A percentile compares a stretch with the other conserved stretches of the same genome.
These are phyloP conservation scores for Amazona ochrocephala DNA, from an alignment of 2,797 vertebrate species.

Conservation along the genomic window DNA sequence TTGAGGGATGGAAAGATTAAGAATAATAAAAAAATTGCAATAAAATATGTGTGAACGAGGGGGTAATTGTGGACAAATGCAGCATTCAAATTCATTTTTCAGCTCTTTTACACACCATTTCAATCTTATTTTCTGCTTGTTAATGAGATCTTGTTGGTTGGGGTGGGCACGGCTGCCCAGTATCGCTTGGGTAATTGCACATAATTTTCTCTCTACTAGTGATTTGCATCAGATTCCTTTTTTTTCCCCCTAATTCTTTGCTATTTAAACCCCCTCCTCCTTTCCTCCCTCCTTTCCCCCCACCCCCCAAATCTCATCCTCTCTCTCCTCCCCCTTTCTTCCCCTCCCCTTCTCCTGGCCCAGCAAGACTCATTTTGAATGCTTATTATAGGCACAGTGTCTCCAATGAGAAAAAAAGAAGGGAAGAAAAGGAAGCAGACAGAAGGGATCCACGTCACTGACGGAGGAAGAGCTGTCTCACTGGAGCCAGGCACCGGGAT, in stretches of 20 bases:
- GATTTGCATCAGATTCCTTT: conserved; percentile 92
- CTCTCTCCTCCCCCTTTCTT: conserved; percentile 59
- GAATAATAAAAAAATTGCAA: conserved; percentile 91
- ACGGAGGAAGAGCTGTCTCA: background rate
- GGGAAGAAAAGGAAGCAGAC: background rate
- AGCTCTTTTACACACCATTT: conserved; percentile 99
- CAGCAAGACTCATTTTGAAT: conserved; percentile 87
- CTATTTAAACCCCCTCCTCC: conserved; percentile 84
- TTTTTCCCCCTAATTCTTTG: conserved; percentile 81
- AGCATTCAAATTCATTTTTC: conserved; percentile 99
- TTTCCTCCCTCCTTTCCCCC: conserved; percentile 53
- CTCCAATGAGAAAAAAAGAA: conserved; percentile 25
- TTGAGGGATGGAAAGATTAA: conserved; percentile 90
- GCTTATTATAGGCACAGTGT: conserved; percentile 82
- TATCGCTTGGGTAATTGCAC: conserved; percentile 95
- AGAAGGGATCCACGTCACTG: background rate
- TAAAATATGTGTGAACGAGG: conserved; percentile 98
- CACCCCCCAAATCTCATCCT: conserved; percentile 62
- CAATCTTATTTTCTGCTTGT: conserved; percentile 99
- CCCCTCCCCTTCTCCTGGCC: conserved; percentile 70
- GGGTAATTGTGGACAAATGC: conserved; percentile 99
- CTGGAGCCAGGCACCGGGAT: background rate
- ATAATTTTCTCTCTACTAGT: conserved; percentile 93
- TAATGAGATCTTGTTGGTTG: conserved; percentile 99
- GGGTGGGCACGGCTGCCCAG: conserved; percentile 96